Base-by-base conservation (phyloP, 2,797 vertebrate species). In the Catamblyrhynchus diadema region DNA sequence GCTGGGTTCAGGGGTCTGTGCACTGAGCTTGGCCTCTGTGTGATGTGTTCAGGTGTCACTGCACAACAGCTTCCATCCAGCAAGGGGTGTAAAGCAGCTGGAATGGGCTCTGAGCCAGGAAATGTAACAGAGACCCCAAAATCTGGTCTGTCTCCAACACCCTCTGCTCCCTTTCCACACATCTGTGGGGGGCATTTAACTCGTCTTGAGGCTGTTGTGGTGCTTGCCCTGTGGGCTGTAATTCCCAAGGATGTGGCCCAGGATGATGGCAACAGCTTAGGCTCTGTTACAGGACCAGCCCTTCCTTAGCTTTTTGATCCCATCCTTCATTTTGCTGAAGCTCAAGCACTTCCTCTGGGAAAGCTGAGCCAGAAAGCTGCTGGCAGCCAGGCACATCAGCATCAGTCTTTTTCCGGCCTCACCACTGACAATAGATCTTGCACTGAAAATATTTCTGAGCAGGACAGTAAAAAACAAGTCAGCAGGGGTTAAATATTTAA, bases 271-370 rank as follows among this genome's bases (percentile, higher is more conserved):
- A 71, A 28, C 41, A 81, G n/a, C 47, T n/a, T 37, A 33, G 28
- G 24, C 32, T 62, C 51, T 0, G 0, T 4, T 0, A 0, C 35
- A 39, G 60, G 53, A 42, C 6, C 50, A 79, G 86, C 32, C 27
- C 6, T 66, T 45, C 24, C 9, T 69, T 39, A 14, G 2, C 8
- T 60, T 83, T 42, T 65, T 12, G 13, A 64, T 78, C 33, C 65
- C 19, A 19, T 28, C 66, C 56, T 59, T 75, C n/a, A 33, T 50
- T 84, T 72, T 66, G 20, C 25, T 73, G 23, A 33, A 81, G 33
- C 19, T 54, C 45, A 32, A 88, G 41, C 19, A 8, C 5, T 33
- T 84, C 30, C 42, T 71, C 33, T 65, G 45, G 45, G 16, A 74
- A 71, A 33, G 35, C 27, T 5, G 32, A 92, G 50, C 13, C 45